Base-by-base conservation (phyloP, 2,797 vertebrate genomes). In the Parauchenoglanis ngamensis region DNA sequence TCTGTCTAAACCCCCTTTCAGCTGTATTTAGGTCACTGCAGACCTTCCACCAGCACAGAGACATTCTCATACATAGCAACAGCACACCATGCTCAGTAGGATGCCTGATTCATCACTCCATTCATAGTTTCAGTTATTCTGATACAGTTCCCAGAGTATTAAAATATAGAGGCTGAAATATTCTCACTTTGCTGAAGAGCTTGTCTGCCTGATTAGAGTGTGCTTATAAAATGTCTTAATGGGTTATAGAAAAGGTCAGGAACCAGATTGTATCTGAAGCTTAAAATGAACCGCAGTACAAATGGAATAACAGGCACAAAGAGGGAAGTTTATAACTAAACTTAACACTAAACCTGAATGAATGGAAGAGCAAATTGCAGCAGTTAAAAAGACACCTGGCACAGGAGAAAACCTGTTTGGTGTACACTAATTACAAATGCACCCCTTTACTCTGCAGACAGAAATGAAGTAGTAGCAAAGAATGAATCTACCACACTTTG, bases 181-280 rank as follows among this genome's bases (percentile, higher is more conserved):
- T 59, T 40, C 21, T 25, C 10, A 25, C 56, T 40, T 11, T 56
- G 75, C n/a, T 54, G 75, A 56, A 56, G 75, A 76, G 25, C 35
- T 40, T 59, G 21, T 76, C 56, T 86, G 54, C 63, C 44, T 78
- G 63, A 79, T 70, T 84, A 54, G 10, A 56, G 25, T 79, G 72
- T 61, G 23, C 21, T 72, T 83, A 77, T 17, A 68, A 54, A 46
- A 68, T 25, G 25, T 73, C 72, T 85, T 77, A 25, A 70, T 46
- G 23, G 61, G 40, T 78, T 68, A 84, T 68, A 68, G 81, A 70
- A 70, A 7, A 70, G 10, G 61, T 77, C 81, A 87, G 81, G 46
- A 67, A 15, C 28, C 72, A 77, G 61, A 59, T 57, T 25, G 61
- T 77, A 2, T 59, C 21, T 70, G 82, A 28, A 40, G 21, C 31